Evolutionary conservation across 2,888 invertebrate genomes (phyloP).

Genomic region (Tuta absoluta): DNA sequence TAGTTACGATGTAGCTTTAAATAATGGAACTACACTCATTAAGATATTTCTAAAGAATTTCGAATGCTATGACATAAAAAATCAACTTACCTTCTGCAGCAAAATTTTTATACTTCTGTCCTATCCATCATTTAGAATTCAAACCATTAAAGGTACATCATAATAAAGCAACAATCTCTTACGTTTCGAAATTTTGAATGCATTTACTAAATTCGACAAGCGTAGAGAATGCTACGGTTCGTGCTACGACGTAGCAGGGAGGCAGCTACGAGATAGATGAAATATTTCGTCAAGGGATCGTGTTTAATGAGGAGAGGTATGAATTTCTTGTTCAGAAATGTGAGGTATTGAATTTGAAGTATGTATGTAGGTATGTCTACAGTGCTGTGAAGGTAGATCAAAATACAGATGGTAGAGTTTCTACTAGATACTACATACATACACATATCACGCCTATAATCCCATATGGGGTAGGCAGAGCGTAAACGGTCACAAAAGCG

Average conservation of each 20-base stretch:
- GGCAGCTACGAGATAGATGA: background rate
- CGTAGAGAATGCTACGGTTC: slow-evolving; percentile 7
- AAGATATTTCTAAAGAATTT: no score
- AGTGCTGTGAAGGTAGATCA: background rate
- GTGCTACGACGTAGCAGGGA: background rate
- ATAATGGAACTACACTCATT: no score
- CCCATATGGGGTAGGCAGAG: no score
- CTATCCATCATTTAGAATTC: background rate
- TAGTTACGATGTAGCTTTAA: no score
- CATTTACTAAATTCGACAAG: background rate
- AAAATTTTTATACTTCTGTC: no score
- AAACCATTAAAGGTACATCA: background rate
- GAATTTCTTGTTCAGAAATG: background rate
- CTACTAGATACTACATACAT: no score
- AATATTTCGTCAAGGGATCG: background rate
- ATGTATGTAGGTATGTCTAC: background rate
- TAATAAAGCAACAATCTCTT: slow-evolving; percentile 5
- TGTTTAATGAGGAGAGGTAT: background rate
- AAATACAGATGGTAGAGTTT: no score
- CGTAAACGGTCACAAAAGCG: no score
- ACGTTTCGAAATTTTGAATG: background rate
- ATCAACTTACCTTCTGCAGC: no score
- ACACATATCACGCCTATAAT: no score
- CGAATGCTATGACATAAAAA: no score
- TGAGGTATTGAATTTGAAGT: background rate